Percentiles rank a stretch among this genome's conserved stretches.
These are phyloP conservation scores for Micrasema minimum DNA, from an alignment of 1,140 invertebrate genomes.

Conservation along the genomic window DNA sequence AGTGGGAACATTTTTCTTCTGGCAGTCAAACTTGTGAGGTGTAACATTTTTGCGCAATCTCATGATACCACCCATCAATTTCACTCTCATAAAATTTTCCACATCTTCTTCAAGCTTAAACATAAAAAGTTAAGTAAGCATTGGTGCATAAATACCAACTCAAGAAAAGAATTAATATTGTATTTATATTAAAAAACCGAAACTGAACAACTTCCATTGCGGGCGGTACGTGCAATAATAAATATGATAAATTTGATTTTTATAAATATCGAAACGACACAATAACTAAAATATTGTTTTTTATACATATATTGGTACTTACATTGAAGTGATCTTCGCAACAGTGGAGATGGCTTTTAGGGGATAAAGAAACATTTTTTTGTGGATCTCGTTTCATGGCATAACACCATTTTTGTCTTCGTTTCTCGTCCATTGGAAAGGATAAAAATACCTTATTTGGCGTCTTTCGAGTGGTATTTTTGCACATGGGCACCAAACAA, in stretches of 20 bases:
- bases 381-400: background rate
- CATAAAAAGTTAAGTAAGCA: background rate
- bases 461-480: background rate
- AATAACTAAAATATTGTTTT: background rate
- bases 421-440: background rate
- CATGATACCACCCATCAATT: background rate
- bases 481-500: slow-evolving; percentile 3
- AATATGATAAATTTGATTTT: too few species aligned
- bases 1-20: too few species aligned
- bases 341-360: background rate
- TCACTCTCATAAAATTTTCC: background rate
- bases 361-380: background rate
- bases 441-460: slow-evolving; percentile 1
- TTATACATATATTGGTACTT: background rate
- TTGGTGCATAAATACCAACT: background rate
- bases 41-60: background rate
- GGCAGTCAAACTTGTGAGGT: slow-evolving; percentile 6
- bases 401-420: background rate
- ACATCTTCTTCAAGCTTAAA: slow-evolving; percentile 11
- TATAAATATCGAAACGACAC: background rate
- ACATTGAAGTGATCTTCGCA: slow-evolving; percentile 5
- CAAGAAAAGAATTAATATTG: too few species aligned
- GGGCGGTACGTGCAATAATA: background rate
- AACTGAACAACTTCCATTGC: background rate
- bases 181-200: background rate